Conservation (phyloP, 2,113 vertebrate genomes). For the Trichomycterus rosablanca region DNA sequence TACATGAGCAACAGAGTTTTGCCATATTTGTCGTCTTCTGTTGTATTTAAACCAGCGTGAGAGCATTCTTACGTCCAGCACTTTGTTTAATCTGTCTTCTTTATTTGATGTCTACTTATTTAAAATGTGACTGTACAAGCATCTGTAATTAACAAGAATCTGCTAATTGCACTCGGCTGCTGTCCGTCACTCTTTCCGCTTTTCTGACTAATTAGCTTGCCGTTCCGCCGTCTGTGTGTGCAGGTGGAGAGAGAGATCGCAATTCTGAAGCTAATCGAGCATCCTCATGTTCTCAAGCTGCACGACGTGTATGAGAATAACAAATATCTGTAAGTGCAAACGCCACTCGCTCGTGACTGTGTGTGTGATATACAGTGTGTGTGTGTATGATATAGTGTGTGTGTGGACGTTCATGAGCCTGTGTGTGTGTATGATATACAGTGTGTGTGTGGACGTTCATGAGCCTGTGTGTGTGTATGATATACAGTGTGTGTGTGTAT, state of each 20-base stretch:
- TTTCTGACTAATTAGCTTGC: no score
- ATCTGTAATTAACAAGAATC: no score
- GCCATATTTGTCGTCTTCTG: no score
- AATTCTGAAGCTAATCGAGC: conserved; percentile 90
- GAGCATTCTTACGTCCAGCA: no score
- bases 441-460: neutral
- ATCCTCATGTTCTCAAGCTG: conserved; percentile 88
- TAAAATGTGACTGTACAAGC: no score
- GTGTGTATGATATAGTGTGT: conserved; percentile 14
- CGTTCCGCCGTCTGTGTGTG: conserved; percentile 4
- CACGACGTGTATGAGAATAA: conserved; percentile 93
- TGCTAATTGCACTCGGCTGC: no score
- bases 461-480: neutral
- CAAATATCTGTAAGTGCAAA: conserved; percentile 89
- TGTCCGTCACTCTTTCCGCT: no score
- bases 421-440: neutral
- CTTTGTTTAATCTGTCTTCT: no score
- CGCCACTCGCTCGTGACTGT: neutral
- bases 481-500: no score
- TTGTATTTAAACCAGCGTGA: no score
- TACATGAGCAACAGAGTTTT: no score
- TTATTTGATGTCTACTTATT: no score
- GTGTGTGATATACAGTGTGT: conserved; percentile 22
- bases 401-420: neutral
- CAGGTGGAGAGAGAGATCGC: conserved; percentile 93